Evolutionary conservation across 64 coral and sea anemone genomes (phyloP).

Genomic region (Stichodactyla mertensii): DNA sequence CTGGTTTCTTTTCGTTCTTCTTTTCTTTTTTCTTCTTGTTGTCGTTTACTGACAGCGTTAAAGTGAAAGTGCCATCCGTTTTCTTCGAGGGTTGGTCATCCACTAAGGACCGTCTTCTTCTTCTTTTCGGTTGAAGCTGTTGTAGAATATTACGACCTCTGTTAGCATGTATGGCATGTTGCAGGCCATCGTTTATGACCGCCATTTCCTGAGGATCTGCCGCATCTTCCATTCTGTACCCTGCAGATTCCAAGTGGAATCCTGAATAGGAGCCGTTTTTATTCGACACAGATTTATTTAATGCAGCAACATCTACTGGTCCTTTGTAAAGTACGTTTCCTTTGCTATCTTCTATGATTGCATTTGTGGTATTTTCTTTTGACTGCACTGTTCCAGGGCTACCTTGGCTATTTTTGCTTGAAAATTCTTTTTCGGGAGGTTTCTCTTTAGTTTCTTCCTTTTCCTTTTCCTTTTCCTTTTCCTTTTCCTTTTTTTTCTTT

Average conservation of each 20-base stretch:
- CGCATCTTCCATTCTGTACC: background rate
- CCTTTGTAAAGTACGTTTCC: conserved; percentile 39
- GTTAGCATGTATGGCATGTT: background rate
- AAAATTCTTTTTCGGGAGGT: background rate
- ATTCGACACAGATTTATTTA: conserved; percentile 35
- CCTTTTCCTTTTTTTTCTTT: background rate
- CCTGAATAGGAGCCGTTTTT: conserved; percentile 14
- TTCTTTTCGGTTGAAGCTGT: background rate
- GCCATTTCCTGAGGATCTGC: background rate
- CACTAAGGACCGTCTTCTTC: background rate
- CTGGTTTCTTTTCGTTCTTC: background rate
- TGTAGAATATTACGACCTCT: background rate
- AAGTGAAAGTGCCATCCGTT: conserved; percentile 3
- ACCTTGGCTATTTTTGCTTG: background rate
- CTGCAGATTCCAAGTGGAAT: conserved; percentile 19
- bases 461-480: background rate
- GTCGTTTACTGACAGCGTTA: background rate
- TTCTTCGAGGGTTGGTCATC: background rate
- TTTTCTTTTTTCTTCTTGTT: background rate
- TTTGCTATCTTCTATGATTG: conserved; percentile 32
- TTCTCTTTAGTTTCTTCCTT: background rate
- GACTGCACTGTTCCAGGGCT: background rate
- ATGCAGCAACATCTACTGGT: conserved; percentile 25
- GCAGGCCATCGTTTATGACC: conserved; percentile 7
- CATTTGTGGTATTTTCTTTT: conserved; percentile 22